Evolutionary conservation across 92 coral and sea anemone genomes (phyloP).

Genomic region (Paramuricea clavata): DNA sequence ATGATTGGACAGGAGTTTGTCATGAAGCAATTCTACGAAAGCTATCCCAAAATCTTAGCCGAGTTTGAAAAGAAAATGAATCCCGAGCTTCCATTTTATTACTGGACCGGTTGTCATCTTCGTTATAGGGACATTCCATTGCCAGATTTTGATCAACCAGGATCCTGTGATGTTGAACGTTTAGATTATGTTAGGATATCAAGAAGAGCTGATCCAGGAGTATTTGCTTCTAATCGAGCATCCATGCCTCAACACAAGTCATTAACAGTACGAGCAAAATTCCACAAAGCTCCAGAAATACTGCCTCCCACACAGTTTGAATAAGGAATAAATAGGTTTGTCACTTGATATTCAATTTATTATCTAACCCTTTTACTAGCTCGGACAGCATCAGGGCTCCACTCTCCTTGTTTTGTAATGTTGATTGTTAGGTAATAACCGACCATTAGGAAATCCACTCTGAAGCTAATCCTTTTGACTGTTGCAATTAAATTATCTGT

Average conservation of each 20-base stretch:
- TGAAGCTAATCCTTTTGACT: constrained; percentile 24
- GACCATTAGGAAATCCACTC: constrained; percentile 15
- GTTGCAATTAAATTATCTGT: background rate
- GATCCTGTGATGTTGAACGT: constrained; percentile 15
- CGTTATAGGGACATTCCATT: constrained; percentile 38
- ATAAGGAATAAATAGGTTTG: constrained; percentile 1
- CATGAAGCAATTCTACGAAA: background rate
- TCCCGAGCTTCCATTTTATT: background rate
- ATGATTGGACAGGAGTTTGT: constrained; percentile 5
- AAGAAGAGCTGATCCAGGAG: constrained; percentile 1
- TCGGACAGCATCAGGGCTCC: constrained; percentile 14
- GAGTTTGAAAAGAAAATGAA: constrained; percentile 10
- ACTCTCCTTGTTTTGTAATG: constrained; percentile 2
- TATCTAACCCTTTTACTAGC: constrained; percentile 27
- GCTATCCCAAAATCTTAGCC: background rate
- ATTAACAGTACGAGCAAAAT: constrained; percentile 12
- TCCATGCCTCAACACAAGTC: constrained; percentile 11
- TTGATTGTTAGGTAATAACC: constrained; percentile 25
- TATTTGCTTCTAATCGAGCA: background rate
- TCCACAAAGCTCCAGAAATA: constrained; percentile 24
- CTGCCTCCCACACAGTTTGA: constrained; percentile 1
- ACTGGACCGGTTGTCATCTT: constrained; percentile 8
- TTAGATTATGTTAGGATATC: background rate
- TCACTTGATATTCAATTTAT: background rate
- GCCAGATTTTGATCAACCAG: constrained; percentile 32